These are phyloP conservation scores for Agrilus mali DNA, from an alignment of 2,888 invertebrate genomes.

Conservation along the genomic window DNA sequence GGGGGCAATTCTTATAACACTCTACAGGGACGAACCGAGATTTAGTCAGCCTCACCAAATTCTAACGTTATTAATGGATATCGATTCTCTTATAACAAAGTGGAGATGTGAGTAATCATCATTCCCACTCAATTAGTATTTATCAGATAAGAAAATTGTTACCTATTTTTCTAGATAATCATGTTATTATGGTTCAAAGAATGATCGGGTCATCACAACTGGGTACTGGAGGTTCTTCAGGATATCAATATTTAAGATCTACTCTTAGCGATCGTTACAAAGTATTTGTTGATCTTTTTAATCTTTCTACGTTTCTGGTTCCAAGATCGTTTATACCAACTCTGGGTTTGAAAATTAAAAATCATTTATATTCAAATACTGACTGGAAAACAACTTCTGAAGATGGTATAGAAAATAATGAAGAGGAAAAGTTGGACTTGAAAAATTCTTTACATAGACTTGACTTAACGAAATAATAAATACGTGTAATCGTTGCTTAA, in stretches of 20 bases:
- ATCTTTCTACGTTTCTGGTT: conserved; percentile 90
- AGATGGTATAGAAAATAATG: conserved; percentile 2
- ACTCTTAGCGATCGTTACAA: conserved; percentile 98
- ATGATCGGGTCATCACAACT: conserved; percentile 96
- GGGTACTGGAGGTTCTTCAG: conserved; percentile 96
- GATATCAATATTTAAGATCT: conserved; percentile 93
- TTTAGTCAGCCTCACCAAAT: conserved; percentile 98
- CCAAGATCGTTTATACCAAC: conserved; percentile 86
- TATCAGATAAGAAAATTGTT: not conserved
- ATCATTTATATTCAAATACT: conserved; percentile 41
- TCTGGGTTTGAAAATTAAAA: conserved; percentile 71
- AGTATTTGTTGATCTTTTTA: conserved; percentile 94
- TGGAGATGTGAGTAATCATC: conserved; percentile 78
- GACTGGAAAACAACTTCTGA: conserved; percentile 1
- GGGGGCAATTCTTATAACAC: conserved; percentile 95
- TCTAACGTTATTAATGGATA: conserved; percentile 88
- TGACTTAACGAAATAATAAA: not conserved
- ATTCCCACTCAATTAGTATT: not conserved
- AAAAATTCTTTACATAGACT: not conserved
- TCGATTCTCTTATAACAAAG: conserved; percentile 95
- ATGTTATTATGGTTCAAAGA: conserved; percentile 94
- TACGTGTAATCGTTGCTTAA: no score
- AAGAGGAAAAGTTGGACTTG: not conserved
- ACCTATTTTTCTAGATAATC: conserved; percentile 66
- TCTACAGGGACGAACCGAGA: conserved; percentile 92